Evolutionary conservation across 2,113 vertebrate species (phyloP).

Genomic region (Ciconia maguari): DNA sequence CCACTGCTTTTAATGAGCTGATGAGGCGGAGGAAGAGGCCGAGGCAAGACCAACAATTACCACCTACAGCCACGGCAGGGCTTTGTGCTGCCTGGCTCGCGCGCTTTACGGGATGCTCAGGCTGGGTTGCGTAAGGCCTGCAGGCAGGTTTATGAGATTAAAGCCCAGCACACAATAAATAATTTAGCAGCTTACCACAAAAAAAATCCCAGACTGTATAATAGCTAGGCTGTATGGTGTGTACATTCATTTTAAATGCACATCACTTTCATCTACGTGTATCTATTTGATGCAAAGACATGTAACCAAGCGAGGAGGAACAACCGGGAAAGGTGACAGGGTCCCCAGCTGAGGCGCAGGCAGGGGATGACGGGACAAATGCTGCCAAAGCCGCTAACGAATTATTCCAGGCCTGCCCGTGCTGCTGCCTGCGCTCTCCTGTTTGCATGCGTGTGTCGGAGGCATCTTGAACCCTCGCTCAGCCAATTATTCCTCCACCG

Average conservation of each 20-base stretch:
- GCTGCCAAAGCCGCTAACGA: neutral
- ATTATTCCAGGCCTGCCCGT: neutral
- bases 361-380: neutral
- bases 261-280: constrained; percentile 12
- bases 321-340: neutral
- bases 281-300: neutral
- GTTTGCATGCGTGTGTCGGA: neutral
- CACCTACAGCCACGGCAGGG: neutral
- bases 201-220: neutral
- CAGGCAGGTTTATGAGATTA: constrained; percentile 75
- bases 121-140: constrained; percentile 19
- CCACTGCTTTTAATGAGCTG: constrained; percentile 12
- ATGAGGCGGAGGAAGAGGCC: neutral
- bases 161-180: constrained; percentile 72
- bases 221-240: constrained; percentile 43
- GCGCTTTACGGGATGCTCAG: neutral
- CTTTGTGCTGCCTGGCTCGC: neutral
- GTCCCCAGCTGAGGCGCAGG: neutral
- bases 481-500: neutral
- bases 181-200: constrained; percentile 69
- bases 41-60: neutral
- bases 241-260: constrained; percentile 52
- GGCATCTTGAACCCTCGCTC: neutral
- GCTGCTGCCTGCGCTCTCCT: neutral
- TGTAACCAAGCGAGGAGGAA: neutral